Base-by-base conservation (phyloP, 23 tunicate species). In the Styela plicata region DNA sequence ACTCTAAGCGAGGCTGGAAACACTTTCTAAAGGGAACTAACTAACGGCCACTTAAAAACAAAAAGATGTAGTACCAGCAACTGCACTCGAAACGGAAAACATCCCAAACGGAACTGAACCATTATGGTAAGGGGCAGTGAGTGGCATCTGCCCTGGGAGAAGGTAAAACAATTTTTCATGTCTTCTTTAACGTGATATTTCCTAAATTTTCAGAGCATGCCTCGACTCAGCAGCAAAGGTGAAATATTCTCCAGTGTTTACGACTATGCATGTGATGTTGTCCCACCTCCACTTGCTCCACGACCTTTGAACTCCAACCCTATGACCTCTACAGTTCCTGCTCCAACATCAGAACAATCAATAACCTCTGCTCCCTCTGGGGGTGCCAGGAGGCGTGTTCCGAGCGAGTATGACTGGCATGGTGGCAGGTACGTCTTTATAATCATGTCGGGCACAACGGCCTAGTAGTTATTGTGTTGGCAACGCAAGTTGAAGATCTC, bases 321-420 rank as follows among this genome's bases (percentile, higher is more conserved):
- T 44, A 44, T 44, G 57, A 44, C 57, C 57, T 44, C 57, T 44
- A 44, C 57, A 5, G 57, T 13, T 44, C 63, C 22, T 0, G 37
- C 36, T 63, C 63, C 86, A 32, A 23, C 67, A 7, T 19, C 81
- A 21, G 66, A 67, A 24, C 18, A 17, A 21, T 10, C 80, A 2
- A 18, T 22, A 24, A 31, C 79, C 13, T 13, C 83, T 20, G 32
- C 74, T 23, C 65, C 70, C 18, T 23, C 57, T 36, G 20, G 71
- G 19, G 79, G 34, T 25, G 37, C 29, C 0, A 21, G 52, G 18
- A 74, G 89, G n/a, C 61, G 98, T 20, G 90, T 88, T 29, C 98
- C 98, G 7, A 77, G 86, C 52, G 98, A 93, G 34, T 93, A 93
- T 62, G 98, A 93, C 81, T 93, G 92, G 93, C 68, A 76, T 36